Base-by-base conservation (phyloP, 2,888 invertebrate species). In the Cheilosia vulpina region DNA sequence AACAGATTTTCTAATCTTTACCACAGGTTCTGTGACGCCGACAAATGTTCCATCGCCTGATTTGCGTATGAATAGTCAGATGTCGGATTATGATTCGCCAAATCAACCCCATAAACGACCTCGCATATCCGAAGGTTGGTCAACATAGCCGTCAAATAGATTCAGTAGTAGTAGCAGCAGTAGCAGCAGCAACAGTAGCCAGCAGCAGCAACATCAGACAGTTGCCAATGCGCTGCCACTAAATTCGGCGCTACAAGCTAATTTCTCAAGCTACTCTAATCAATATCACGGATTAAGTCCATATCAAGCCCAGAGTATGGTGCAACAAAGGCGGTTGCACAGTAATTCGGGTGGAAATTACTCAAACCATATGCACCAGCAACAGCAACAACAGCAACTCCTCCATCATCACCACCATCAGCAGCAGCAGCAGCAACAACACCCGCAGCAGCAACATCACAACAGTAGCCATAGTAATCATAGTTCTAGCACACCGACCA, bases 61-160 rank as follows among this genome's bases (percentile, higher is more conserved):
- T 85, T 90, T 93, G 82, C 91, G 93, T 31, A 87, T 91, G 66
- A 91, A 94, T 83, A 89, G 90, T 77, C 91, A 91, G 87, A 88
- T 93, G 87, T 93, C 93, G 87, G 95, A 95, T 88, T 95, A 95
- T 89, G 95, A 95, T 91, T 93, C 91, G 57, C 91, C 92, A 60
- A 92, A 91, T 88, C 91, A 90, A 87, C 88, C 88, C 17, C 91
- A 96, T 93, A 98, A 98, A 93, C 95, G 98, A 91, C 95, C 97
- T 90, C 95, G 98, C 93, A 95, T 98, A 91, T 94, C 94, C 73
- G 98, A 98, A 91, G 96, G 96, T 87, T 98, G 98, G 98, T 95
- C 96, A 92, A 96, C 97, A 95, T 97, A 97, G 96, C 94, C 91
- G 88, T 87, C 80, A 89, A 89, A 89, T 88, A 89, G 90, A 89